A percentile compares a stretch with the other conserved stretches of the same genome.
Conservation (phyloP, 2,113 vertebrate genomes). For the Hydrochoerus hydrochaeris region DNA sequence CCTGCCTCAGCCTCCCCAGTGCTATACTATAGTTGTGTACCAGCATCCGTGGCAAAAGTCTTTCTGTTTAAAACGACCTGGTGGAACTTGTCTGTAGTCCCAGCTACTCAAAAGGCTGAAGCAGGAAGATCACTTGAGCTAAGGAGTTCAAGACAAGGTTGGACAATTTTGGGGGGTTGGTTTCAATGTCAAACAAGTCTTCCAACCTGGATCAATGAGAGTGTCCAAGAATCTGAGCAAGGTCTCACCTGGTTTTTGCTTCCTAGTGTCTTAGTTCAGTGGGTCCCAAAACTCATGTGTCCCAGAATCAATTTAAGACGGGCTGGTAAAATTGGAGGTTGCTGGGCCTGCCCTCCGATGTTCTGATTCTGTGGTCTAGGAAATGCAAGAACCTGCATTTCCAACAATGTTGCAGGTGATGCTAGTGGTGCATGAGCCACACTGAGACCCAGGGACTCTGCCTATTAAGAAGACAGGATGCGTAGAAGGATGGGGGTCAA, state of each 20-base stretch:
- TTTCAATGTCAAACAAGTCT: not conserved
- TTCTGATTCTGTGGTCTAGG: not conserved
- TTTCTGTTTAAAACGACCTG: not conserved
- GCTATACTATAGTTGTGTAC: not conserved
- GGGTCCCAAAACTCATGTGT: not conserved
- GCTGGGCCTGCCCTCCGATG: not conserved
- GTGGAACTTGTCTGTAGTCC: not conserved
- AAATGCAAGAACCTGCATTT: not conserved
- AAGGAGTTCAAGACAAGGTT: too few species aligned
- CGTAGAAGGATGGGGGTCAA: not conserved
- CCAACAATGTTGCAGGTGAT: not conserved
- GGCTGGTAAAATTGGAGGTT: not conserved
- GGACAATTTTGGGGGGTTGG: too few species aligned
- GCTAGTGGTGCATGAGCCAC: not conserved
- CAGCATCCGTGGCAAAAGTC: not conserved
- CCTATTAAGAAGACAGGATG: not conserved
- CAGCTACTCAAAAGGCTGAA: too few species aligned
- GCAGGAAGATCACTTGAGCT: too few species aligned
- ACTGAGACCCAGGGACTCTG: not conserved
- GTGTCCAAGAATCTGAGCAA: not conserved
- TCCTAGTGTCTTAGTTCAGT: not conserved
- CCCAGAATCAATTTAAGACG: not conserved
- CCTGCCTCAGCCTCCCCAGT: too few species aligned
- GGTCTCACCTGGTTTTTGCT: not conserved
- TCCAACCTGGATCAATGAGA: not conserved